Conservation (phyloP, 2,113 vertebrate species). For the Odocoileus hemionus region DNA sequence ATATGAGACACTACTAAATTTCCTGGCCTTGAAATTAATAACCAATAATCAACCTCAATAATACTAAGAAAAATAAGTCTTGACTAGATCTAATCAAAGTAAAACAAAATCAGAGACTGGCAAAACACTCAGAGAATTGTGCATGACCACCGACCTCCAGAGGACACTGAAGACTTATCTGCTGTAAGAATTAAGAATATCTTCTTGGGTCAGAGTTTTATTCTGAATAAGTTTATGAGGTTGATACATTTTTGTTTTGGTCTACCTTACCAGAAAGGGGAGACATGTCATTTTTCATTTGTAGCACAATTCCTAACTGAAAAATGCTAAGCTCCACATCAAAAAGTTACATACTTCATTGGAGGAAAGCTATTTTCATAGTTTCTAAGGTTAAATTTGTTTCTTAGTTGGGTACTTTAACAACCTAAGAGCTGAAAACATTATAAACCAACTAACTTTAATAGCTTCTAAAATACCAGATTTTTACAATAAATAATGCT, state of each 20-base stretch:
- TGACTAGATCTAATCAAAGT: neutral
- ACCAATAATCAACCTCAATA: neutral
- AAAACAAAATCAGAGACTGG: neutral
- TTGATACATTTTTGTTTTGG: neutral
- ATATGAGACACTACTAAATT: neutral
- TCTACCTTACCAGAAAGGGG: neutral
- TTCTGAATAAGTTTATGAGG: neutral
- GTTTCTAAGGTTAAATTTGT: slow-evolving; percentile 34
- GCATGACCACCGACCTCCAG: neutral
- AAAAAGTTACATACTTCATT: neutral
- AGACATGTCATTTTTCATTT: neutral
- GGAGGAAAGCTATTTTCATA: slow-evolving; percentile 22
- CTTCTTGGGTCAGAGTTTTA: neutral
- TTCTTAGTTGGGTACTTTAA: neutral
- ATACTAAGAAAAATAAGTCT: neutral
- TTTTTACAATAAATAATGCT: slow-evolving; percentile 45
- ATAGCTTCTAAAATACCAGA: slow-evolving; percentile 32
- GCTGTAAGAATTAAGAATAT: neutral
- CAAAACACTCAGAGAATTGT: neutral
- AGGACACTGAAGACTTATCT: neutral
- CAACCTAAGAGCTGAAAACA: neutral
- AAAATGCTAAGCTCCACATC: neutral
- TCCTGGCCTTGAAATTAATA: neutral
- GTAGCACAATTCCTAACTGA: neutral
- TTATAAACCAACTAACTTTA: slow-evolving; percentile 41